Evolutionary conservation across 2,888 invertebrate genomes (phyloP).

Genomic region (Leptura quadrifasciata): DNA sequence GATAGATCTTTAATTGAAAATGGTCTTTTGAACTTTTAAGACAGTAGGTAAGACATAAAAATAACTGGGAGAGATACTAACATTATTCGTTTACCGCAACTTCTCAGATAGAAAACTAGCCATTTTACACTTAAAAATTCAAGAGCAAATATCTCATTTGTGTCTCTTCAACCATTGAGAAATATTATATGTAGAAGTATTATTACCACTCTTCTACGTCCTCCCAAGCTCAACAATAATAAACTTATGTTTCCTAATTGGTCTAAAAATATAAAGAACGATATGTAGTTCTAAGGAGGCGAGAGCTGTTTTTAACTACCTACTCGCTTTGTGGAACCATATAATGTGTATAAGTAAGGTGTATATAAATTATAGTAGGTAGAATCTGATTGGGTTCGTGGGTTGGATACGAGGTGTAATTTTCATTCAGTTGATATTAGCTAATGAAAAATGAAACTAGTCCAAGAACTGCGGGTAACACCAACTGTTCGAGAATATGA

Average conservation of each 20-base stretch:
- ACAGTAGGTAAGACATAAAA: too few relatives aligned
- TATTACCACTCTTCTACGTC: conserved; percentile 24
- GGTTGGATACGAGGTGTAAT: conserved; percentile 49
- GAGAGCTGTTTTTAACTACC: conserved; percentile 55
- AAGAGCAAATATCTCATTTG: background rate
- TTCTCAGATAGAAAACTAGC: too few relatives aligned
- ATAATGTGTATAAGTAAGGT: conserved; percentile 42
- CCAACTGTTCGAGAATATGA: conserved; percentile 33
- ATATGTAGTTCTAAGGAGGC: conserved; percentile 51
- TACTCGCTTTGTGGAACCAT: conserved; percentile 51
- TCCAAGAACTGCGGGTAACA: conserved; percentile 43
- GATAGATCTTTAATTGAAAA: too few relatives aligned
- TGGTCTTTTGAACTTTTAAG: too few relatives aligned
- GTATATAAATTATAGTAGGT: conserved; percentile 52
- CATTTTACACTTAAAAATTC: background rate
- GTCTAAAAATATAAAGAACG: conserved; percentile 17
- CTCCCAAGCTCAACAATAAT: conserved; percentile 36
- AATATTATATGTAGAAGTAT: background rate
- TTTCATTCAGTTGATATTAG: conserved; percentile 50
- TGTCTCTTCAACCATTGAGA: background rate
- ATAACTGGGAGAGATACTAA: too few relatives aligned
- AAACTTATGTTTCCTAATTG: conserved; percentile 31
- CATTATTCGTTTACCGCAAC: too few relatives aligned
- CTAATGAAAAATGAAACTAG: conserved; percentile 49
- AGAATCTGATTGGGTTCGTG: conserved; percentile 49